Conservation (phyloP, 2,888 invertebrate genomes). For the Acleris sparsana region DNA sequence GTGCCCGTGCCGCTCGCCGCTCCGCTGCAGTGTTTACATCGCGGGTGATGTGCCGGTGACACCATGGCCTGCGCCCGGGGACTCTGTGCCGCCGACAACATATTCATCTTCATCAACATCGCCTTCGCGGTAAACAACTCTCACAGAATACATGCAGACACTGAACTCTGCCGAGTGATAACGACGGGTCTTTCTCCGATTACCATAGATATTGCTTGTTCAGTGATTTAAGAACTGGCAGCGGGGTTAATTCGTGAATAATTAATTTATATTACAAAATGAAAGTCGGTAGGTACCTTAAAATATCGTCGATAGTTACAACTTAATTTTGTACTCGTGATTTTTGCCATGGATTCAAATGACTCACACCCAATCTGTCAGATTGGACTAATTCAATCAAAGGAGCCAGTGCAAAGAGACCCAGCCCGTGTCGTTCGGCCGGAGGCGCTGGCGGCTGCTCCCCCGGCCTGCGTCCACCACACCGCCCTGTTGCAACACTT, state of each 20-base stretch:
- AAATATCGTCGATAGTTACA: too few species aligned
- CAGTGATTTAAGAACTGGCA: not conserved
- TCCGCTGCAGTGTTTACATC: slow-evolving; percentile 37
- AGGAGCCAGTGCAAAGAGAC: too few species aligned
- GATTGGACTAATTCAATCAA: too few species aligned
- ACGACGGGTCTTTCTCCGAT: not conserved
- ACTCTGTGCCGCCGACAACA: slow-evolving; percentile 69
- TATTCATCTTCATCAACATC: slow-evolving; percentile 79
- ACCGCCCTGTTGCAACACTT: too few species aligned
- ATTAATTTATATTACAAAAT: too few species aligned
- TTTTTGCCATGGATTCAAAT: too few species aligned
- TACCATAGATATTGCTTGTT: not conserved
- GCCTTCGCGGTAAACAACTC: slow-evolving; percentile 69
- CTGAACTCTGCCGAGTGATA: not conserved
- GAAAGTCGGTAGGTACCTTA: too few species aligned
- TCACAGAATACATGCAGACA: not conserved
- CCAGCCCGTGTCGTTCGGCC: too few species aligned
- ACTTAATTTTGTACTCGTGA: too few species aligned
- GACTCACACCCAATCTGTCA: too few species aligned
- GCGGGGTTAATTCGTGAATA: not conserved
- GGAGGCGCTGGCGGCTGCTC: too few species aligned
- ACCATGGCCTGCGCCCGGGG: slow-evolving; percentile 66
- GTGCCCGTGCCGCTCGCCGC: slow-evolving; percentile 25
- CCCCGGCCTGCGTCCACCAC: too few species aligned
- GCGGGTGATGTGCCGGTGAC: slow-evolving; percentile 29